A percentile compares a stretch with the other conserved stretches of the same genome.
Evolutionary conservation across 2,888 invertebrate genomes (phyloP).

Genomic region (Netelia virgata): DNA sequence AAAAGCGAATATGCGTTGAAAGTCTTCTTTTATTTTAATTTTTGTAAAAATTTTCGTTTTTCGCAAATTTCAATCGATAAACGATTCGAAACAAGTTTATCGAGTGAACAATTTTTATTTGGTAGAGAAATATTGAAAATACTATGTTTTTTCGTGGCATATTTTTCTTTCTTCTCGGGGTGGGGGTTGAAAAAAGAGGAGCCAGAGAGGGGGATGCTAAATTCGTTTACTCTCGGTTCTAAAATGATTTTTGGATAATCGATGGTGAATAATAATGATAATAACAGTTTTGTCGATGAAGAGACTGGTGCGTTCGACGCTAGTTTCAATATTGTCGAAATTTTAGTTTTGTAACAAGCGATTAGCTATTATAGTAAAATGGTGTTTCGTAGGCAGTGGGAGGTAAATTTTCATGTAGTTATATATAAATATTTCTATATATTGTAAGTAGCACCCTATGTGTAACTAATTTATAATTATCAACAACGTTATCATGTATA

Average conservation of each 20-base stretch:
- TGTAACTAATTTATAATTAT: background rate
- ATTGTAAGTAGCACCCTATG: background rate
- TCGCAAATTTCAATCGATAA: too few species aligned
- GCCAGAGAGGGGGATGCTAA: background rate
- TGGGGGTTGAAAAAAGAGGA: background rate
- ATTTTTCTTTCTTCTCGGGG: background rate
- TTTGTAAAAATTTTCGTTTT: too few species aligned
- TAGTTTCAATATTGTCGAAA: background rate
- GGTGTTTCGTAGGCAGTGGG: background rate
- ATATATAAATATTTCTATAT: background rate
- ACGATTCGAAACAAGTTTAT: background rate
- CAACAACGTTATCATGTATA: constrained; percentile 1
- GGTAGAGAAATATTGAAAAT: background rate
- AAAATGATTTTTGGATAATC: constrained; percentile 23
- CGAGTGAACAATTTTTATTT: background rate
- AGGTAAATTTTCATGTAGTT: background rate
- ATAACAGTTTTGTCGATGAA: background rate
- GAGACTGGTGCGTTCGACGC: too few species aligned
- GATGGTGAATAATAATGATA: constrained; percentile 15
- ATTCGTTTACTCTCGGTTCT: constrained; percentile 41
- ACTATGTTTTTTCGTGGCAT: background rate
- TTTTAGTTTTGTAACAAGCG: background rate
- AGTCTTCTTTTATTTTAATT: too few species aligned
- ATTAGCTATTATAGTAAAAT: background rate
- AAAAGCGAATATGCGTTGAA: too few species aligned